Conservation (phyloP, 92 coral and sea anemone species). For the Scolanthus callimorphus region DNA sequence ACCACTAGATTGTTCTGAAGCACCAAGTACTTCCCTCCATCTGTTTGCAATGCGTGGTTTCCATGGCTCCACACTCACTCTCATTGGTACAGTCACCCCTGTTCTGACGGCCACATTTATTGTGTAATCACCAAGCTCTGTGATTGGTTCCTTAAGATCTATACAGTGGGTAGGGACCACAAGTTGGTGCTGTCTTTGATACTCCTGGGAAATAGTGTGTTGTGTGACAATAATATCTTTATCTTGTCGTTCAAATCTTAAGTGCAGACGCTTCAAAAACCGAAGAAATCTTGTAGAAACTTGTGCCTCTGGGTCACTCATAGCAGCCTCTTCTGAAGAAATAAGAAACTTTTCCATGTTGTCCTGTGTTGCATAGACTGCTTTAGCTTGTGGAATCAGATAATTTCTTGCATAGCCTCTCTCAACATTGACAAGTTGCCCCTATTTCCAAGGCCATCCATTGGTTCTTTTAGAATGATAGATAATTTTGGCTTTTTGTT, state of each 20-base stretch:
- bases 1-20: constrained; percentile 15
- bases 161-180: constrained; percentile 86
- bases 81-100: constrained; percentile 56
- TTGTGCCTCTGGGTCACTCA: constrained; percentile 43
- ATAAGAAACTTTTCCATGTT: constrained; percentile 63
- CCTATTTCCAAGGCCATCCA: constrained; percentile 73
- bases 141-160: constrained; percentile 60
- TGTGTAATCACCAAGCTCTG: constrained; percentile 64
- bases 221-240: constrained; percentile 58
- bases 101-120: constrained; percentile 67
- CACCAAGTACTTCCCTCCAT: constrained; percentile 37
- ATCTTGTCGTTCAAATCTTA: constrained; percentile 65
- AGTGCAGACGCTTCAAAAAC: constrained; percentile 56
- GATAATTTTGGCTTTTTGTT: constrained; percentile 73
- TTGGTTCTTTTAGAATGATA: constrained; percentile 70
- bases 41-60: constrained; percentile 52
- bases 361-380: constrained; percentile 90
- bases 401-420: constrained; percentile 86
- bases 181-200: constrained; percentile 66
- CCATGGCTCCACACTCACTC: constrained; percentile 69
- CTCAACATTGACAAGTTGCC: constrained; percentile 82
- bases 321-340: constrained; percentile 44
- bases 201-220: constrained; percentile 81
- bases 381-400: constrained; percentile 77
- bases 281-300: constrained; percentile 63